Evolutionary conservation across 2,888 invertebrate species (phyloP), one percentile per base, ranked within the genome.

Genomic region (Drosophila neonasuta): DNA sequence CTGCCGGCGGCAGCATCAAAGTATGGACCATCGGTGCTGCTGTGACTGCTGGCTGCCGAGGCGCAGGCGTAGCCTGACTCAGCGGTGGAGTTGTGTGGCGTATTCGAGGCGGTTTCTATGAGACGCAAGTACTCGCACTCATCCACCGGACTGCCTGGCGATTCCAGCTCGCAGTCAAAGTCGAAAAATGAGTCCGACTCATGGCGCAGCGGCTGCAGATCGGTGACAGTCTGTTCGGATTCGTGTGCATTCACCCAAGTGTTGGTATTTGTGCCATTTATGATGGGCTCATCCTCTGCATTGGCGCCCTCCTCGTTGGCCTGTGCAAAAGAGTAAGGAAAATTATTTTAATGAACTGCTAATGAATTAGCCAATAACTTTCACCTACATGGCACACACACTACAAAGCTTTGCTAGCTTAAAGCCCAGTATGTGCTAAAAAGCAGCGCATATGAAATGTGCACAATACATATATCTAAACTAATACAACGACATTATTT

Each of bases 91-190:
- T 89, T 90, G 72, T 92, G 92, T 29, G 92, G 90, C 68, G 92
- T 92, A 70, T 92, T 92, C 77, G 92, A 92, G 79, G 92, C 92
- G 79, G 92, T 93, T 90, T 86, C 91, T 83, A 91, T 90, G 50
- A 91, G 83, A 70, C 90, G 88, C 65, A 92, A 91, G 64, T 92
- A 91, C 88, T 94, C 94, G 73, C 91, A 91, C 77, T 93, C 93
- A 72, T 95, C 95, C 51, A 93, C 93, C 0, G 95, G 95, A 77
- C 95, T 95, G 52, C 93, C 93, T 0, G 95, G 94, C 68, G 94
- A 94, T 71, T 94, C 94, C 92, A 93, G 92, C 77, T 94, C 93
- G 77, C 93, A 91, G 80, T 93, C 93, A 77, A 94, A 93, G 89
- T 94, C 94, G 86, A 93, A 93, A 85, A 93, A 94, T 6, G 93